A percentile compares a stretch with the other conserved stretches of the same genome.
Conservation (phyloP, 2,113 vertebrate genomes). For the Copsychus sechellarum region DNA sequence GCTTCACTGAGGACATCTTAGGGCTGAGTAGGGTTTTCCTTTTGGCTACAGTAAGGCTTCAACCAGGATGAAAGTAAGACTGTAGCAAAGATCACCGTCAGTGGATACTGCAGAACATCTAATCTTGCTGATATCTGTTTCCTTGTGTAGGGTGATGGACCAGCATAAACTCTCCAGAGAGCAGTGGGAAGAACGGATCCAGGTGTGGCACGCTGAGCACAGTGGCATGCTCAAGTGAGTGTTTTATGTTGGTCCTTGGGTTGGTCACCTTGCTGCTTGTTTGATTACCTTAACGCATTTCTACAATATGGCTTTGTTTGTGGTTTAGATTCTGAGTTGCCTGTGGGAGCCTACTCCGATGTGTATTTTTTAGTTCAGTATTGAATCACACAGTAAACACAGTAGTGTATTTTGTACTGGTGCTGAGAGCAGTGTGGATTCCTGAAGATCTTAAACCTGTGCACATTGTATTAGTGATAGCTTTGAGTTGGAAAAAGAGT, state of each 20-base stretch:
- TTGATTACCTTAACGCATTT: neutral
- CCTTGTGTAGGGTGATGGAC: constrained; percentile 85
- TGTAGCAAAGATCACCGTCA: neutral
- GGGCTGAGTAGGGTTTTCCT: neutral
- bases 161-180: constrained; percentile 94
- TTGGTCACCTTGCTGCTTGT: neutral
- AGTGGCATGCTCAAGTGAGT: constrained; percentile 92
- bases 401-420: neutral
- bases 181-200: constrained; percentile 97
- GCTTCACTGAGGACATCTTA: neutral
- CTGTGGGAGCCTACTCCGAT: neutral
- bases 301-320: neutral
- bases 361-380: neutral
- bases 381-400: neutral
- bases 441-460: neutral
- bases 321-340: neutral
- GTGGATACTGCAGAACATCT: neutral
- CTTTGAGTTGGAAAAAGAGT: neutral
- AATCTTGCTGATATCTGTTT: neutral
- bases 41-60: neutral
- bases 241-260: neutral
- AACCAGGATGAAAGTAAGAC: neutral
- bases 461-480: neutral
- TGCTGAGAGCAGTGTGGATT: neutral
- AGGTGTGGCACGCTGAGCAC: constrained; percentile 97